Evolutionary conservation across 2,797 vertebrate genomes (phyloP).

Genomic region (Acanthis flammea): DNA sequence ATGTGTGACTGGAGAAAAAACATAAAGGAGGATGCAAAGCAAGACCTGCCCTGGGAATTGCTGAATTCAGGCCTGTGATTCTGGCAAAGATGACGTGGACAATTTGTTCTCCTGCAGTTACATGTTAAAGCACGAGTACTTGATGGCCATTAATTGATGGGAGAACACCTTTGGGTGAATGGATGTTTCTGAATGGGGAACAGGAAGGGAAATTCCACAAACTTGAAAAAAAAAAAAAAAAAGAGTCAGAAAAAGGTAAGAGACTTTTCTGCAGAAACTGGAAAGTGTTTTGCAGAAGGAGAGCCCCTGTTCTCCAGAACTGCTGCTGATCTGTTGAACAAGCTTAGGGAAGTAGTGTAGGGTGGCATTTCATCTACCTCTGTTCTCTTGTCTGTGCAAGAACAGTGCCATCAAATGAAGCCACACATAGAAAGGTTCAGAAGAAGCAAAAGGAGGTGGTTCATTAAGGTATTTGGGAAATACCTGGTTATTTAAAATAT

Average conservation of each 20-base stretch:
- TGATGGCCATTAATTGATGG: neutral
- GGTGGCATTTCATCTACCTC: neutral
- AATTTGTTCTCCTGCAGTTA: neutral
- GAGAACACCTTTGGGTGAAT: neutral
- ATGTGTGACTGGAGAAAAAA: neutral
- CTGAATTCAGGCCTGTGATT: neutral
- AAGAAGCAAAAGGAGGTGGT: neutral
- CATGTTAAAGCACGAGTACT: neutral
- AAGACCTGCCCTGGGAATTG: neutral
- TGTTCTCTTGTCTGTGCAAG: neutral
- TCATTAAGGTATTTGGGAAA: neutral
- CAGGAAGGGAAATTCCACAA: neutral
- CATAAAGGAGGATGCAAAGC: neutral
- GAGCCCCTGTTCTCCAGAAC: neutral
- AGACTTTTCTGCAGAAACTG: neutral
- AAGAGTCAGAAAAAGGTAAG: neutral
- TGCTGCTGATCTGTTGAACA: neutral
- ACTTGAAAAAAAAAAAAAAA: neutral
- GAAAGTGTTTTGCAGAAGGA: neutral
- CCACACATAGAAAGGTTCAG: neutral
- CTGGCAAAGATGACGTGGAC: neutral
- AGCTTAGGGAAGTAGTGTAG: neutral
- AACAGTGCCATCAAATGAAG: neutral
- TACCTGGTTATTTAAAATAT: neutral
- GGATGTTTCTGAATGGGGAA: neutral